A percentile compares a stretch with the other conserved stretches of the same genome.
These are phyloP conservation scores for Crossocerus cetratus DNA, from an alignment of 2,888 invertebrate genomes.

Conservation along the genomic window DNA sequence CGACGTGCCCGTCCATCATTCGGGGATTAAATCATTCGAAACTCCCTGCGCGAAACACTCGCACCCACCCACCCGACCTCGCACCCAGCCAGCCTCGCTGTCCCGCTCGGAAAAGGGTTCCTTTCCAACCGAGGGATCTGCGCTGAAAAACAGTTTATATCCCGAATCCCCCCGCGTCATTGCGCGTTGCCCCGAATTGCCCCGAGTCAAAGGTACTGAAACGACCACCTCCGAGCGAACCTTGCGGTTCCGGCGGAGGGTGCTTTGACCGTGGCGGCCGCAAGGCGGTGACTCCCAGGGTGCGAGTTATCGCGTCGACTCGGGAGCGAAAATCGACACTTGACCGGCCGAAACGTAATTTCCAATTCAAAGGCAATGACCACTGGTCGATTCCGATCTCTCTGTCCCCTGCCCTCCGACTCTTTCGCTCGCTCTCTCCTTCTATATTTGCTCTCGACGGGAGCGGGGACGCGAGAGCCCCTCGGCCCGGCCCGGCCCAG, in stretches of 20 bases:
- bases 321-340: constrained; percentile 70
- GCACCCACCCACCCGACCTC: constrained; percentile 20
- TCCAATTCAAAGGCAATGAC: constrained; percentile 76
- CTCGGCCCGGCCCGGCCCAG: constrained; percentile 42
- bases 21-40: constrained; percentile 74
- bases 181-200: not conserved
- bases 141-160: not conserved
- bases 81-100: constrained; percentile 26
- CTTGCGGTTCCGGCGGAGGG: not conserved
- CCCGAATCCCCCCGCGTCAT: no score
- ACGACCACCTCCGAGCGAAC: not conserved
- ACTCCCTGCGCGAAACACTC: constrained; percentile 61
- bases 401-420: constrained; percentile 10
- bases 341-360: constrained; percentile 72
- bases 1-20: constrained; percentile 75
- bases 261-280: not conserved
- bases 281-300: not conserved
- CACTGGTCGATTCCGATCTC: constrained; percentile 53
- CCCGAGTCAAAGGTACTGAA: not conserved
- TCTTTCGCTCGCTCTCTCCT: constrained; percentile 42
- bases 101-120: constrained; percentile 34
- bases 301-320: constrained; percentile 13
- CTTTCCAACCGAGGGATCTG: constrained; percentile 44
- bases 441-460: constrained; percentile 70
- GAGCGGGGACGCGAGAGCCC: no score